Evolutionary conservation across 2,888 invertebrate species (phyloP).

Genomic region (Sphecodes monilicornis): DNA sequence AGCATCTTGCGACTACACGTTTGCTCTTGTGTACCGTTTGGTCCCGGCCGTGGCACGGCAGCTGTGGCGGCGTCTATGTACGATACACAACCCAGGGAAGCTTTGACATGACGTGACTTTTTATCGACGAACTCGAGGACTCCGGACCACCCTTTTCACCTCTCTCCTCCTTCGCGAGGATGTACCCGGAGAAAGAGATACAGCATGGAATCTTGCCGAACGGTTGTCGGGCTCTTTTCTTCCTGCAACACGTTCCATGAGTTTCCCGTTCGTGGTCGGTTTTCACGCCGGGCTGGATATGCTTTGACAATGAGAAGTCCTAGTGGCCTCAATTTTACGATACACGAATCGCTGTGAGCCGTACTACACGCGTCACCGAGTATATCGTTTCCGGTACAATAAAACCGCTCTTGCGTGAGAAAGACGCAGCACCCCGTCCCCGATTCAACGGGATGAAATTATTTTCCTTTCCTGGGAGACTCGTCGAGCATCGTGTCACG

Average conservation of each 20-base stretch:
- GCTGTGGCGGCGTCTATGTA: neutral
- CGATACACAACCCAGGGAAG: neutral
- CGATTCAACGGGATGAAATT: conserved; percentile 39
- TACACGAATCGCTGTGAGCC: conserved; percentile 32
- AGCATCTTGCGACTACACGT: conserved; percentile 3
- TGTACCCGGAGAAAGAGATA: conserved; percentile 16
- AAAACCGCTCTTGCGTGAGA: conserved; percentile 30
- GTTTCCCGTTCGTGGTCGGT: conserved; percentile 54
- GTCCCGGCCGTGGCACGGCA: neutral
- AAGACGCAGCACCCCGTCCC: conserved; percentile 1
- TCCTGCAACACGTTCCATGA: conserved; percentile 50
- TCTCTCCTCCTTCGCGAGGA: neutral
- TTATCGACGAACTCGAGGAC: conserved; percentile 37
- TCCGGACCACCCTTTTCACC: conserved; percentile 36
- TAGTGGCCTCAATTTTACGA: conserved; percentile 57
- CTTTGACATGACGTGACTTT: conserved; percentile 44
- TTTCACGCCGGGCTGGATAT: conserved; percentile 60
- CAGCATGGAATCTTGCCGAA: conserved; percentile 18
- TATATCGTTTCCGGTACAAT: conserved; percentile 35
- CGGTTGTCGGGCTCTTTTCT: conserved; percentile 24
- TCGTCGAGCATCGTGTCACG: neutral
- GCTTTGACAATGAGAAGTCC: conserved; percentile 47
- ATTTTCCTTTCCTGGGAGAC: conserved; percentile 14
- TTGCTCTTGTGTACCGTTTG: conserved; percentile 6
- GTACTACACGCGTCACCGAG: conserved; percentile 25